Percentiles rank a stretch among this genome's conserved stretches.
Evolutionary conservation across 2,113 vertebrate species (phyloP).

Genomic region (Microtus pennsylvanicus): DNA sequence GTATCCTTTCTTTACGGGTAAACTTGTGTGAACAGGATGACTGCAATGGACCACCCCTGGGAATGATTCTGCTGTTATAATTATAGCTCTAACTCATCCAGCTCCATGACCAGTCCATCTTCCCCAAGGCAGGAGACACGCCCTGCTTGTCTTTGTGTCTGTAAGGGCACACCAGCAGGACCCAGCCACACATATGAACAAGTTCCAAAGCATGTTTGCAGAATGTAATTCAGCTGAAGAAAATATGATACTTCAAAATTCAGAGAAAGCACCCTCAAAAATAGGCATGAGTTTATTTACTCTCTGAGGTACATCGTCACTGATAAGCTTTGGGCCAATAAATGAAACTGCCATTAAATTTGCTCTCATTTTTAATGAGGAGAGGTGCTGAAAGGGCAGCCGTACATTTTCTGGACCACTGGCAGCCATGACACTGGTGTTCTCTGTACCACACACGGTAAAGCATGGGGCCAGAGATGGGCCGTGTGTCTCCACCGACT

Average conservation of each 20-base stretch:
- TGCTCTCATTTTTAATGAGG: background rate
- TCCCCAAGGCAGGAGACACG: background rate
- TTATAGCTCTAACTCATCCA: background rate
- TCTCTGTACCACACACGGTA: background rate
- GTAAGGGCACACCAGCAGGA: background rate
- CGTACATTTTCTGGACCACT: background rate
- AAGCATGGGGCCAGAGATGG: background rate
- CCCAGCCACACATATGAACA: background rate
- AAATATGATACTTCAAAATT: conserved; percentile 15
- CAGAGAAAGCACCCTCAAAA: background rate
- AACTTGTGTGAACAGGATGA: background rate
- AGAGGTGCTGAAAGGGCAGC: background rate
- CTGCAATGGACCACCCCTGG: background rate
- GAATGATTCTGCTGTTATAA: conserved; percentile 28
- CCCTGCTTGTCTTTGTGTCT: background rate
- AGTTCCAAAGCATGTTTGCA: background rate
- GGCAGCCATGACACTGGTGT: background rate
- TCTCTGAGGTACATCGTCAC: background rate
- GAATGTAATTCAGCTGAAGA: conserved; percentile 3
- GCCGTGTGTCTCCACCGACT: background rate
- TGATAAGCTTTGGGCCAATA: background rate
- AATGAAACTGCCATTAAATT: background rate
- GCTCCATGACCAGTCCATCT: background rate
- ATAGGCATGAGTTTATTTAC: background rate
- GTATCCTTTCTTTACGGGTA: conserved; percentile 28